Conservation (phyloP, 1,140 invertebrate genomes). For the Drosophila rufa region DNA sequence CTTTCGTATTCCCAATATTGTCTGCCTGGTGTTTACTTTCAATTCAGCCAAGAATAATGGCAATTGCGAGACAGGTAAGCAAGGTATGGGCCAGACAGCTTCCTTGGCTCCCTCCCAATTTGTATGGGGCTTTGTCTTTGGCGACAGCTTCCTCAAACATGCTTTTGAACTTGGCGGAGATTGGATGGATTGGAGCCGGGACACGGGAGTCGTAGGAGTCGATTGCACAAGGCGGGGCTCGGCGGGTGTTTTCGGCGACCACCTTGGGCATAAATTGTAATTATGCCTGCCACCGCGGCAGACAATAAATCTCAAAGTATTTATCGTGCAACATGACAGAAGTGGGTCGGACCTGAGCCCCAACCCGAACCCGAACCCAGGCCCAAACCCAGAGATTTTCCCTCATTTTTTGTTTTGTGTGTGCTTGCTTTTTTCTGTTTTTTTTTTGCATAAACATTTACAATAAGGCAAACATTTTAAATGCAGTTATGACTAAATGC, state of each 20-base stretch:
- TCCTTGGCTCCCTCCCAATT: constrained; percentile 60
- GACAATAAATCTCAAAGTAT: constrained; percentile 80
- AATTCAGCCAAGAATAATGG: constrained; percentile 75
- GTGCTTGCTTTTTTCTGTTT: constrained; percentile 11
- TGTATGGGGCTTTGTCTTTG: constrained; percentile 74
- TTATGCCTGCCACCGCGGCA: constrained; percentile 77
- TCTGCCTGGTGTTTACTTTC: constrained; percentile 59
- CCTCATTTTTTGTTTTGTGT: constrained; percentile 41
- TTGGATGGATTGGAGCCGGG: constrained; percentile 9
- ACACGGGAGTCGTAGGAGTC: constrained; percentile 24
- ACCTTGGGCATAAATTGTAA: constrained; percentile 80
- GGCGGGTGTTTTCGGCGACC: constrained; percentile 28
- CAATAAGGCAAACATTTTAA: constrained; percentile 62
- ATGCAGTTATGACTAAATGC: constrained; percentile 83
- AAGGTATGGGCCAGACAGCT: constrained; percentile 51
- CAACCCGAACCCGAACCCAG: constrained; percentile 45
- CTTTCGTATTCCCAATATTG: constrained; percentile 13
- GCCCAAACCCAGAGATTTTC: constrained; percentile 27
- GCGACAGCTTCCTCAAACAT: constrained; percentile 80
- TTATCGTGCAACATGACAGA: constrained; percentile 82
- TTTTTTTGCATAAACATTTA: constrained; percentile 63
- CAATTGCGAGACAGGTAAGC: constrained; percentile 67
- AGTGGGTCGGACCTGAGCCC: constrained; percentile 67
- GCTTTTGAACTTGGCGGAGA: constrained; percentile 71
- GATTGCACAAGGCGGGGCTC: constrained; percentile 62